Conservation (phyloP, 2,888 invertebrate species). For the Orgyia antiqua region DNA sequence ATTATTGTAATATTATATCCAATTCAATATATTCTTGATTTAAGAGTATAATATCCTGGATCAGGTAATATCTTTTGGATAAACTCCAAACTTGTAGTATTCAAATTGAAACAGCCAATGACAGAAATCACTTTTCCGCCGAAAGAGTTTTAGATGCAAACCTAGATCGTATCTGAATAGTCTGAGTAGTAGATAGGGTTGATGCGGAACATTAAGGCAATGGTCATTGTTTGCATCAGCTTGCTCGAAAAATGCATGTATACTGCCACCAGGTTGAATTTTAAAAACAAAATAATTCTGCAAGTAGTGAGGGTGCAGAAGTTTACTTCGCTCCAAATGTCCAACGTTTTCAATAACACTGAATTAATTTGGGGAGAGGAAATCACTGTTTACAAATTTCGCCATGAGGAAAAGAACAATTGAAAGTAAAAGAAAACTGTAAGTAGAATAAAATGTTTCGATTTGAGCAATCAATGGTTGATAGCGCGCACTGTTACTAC, state of each 20-base stretch:
- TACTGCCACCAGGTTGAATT: conserved; percentile 49
- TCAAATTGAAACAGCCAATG: conserved; percentile 72
- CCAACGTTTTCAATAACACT: conserved; percentile 29
- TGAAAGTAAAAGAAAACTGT: conserved; percentile 11
- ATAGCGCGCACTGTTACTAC: conserved; percentile 30
- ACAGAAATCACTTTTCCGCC: conserved; percentile 45
- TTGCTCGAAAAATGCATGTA: conserved; percentile 70
- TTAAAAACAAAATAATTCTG: conserved; percentile 31
- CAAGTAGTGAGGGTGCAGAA: conserved; percentile 17
- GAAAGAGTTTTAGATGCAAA: conserved; percentile 44
- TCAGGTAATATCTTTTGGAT: conserved; percentile 71
- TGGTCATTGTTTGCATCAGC: conserved; percentile 70
- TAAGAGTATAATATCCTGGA: conserved; percentile 16
- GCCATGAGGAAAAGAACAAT: conserved; percentile 55
- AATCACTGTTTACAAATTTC: conserved; percentile 65
- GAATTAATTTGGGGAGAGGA: conserved; percentile 59
- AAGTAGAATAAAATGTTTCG: conserved; percentile 12
- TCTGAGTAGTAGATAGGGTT: conserved; percentile 84
- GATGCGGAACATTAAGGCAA: conserved; percentile 73
- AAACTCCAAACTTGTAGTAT: conserved; percentile 69
- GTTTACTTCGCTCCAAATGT: conserved; percentile 16
- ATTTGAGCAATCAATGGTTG: too few species aligned
- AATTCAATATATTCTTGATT: conserved; percentile 29
- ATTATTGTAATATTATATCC: conserved; percentile 41
- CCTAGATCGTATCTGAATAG: conserved; percentile 81